These are phyloP conservation scores for Oscheius sp. DNA, from an alignment of 2,888 invertebrate genomes.

Conservation along the genomic window DNA sequence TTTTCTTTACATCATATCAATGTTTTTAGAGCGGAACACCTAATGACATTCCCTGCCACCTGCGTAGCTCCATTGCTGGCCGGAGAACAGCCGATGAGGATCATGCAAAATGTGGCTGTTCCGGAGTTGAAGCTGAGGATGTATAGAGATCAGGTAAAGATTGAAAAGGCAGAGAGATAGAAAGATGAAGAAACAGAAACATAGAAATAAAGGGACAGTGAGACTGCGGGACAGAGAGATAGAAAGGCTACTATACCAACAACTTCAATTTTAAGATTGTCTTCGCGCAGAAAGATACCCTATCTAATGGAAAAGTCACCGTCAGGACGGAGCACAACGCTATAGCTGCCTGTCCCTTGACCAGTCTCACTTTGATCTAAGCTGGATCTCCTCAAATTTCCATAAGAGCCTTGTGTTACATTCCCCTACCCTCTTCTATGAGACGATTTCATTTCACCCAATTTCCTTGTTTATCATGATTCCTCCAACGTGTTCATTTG, in stretches of 20 bases:
- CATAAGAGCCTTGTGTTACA: not conserved
- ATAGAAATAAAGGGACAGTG: not conserved
- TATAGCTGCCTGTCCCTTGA: conserved; percentile 63
- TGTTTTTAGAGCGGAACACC: conserved; percentile 46
- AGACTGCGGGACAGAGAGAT: not conserved
- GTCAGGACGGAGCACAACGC: conserved; percentile 69
- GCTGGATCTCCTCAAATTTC: not conserved
- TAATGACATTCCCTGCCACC: conserved; percentile 58
- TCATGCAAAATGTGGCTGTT: conserved; percentile 66
- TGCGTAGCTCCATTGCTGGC: conserved; percentile 66
- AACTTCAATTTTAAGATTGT: conserved; percentile 62
- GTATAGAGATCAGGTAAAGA: conserved; percentile 70
- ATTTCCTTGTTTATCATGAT: conserved; percentile 2
- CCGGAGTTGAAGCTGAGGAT: conserved; percentile 68
- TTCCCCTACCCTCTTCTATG: conserved; percentile 6
- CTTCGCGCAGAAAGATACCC: conserved; percentile 70
- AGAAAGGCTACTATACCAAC: not conserved
- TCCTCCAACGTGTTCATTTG: conserved; percentile 7
- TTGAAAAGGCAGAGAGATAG: not conserved
- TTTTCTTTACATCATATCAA: not conserved
- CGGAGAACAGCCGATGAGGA: conserved; percentile 70
- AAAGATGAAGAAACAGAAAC: not conserved
- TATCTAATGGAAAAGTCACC: conserved; percentile 64
- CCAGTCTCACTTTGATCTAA: conserved; percentile 63
- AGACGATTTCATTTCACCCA: not conserved